Base-by-base conservation (phyloP, 2,113 vertebrate genomes). In the Burhinus oedicnemus region DNA sequence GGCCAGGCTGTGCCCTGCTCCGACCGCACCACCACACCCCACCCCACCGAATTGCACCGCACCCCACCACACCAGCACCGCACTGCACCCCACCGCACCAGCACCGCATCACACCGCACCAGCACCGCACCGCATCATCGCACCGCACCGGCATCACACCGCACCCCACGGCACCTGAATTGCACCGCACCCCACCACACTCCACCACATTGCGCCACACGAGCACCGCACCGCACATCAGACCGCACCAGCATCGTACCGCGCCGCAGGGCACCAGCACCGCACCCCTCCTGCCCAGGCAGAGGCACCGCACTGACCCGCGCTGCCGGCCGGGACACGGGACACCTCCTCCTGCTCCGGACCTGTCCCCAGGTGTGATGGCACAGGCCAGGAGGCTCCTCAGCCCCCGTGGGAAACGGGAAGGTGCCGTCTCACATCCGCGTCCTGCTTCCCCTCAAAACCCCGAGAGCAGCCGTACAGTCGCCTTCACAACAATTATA, bases 11-110 rank as follows among this genome's bases (percentile, higher is more conserved):
- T 3, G 3, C 26, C 52, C 75, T 14, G 58, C 49, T 22, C 38
- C 5, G 3, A 9, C 20, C 14, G 1, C 68, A 11, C 16, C 65
- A 11, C n/a, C 3, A 5, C 44, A 13, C 11, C 3, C 9, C 23
- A 11, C 29, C 22, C 29, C 44, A 10, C 60, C 4, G 3, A 32
- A 14, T n/a, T 21, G 15, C n/a, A 16, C n/a, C 8, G 34, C 57
- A 8, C 32, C 18, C 5, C 30, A 27, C 26, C 27, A 15, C 54
- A 30, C 15, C 54, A 26, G 5, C 54, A 30, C 16, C 45, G 5
- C 55, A 13, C 32, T 29, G 49, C 22, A 25, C 22, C 49, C 25
- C 25, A 26, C 51, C 14, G 12, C 32, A 52, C 26, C 26, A 54
- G 52, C 51, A 52, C 12, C 51, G 49, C 49, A 55, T 27, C 27